Percentiles rank a stretch among this genome's conserved stretches.
These are phyloP conservation scores for Ctenosaura bakeri DNA, from an alignment of 2,797 vertebrate genomes.

Conservation along the genomic window DNA sequence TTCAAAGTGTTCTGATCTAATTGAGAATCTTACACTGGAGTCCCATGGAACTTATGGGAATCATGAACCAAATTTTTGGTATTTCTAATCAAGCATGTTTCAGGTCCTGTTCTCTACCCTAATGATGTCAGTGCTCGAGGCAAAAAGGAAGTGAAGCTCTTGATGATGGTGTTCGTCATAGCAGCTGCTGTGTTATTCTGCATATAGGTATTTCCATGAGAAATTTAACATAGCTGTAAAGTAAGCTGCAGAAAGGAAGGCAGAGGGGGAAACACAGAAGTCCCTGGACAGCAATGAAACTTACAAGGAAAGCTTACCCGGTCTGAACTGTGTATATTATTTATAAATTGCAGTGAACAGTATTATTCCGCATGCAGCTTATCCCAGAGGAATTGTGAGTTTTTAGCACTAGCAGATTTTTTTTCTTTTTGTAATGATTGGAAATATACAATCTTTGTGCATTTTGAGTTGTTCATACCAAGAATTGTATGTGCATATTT, in stretches of 20 bases:
- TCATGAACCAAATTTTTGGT: background rate
- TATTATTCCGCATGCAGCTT: background rate
- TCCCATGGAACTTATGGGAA: background rate
- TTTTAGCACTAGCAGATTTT: slow-evolving; percentile 4
- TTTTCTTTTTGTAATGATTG: background rate
- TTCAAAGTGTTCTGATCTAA: background rate
- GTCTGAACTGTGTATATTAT: background rate
- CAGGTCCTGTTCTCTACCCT: background rate
- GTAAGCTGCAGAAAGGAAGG: background rate
- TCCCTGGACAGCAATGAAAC: slow-evolving; percentile 1
- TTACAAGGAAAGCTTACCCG: background rate
- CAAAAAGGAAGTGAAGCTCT: background rate
- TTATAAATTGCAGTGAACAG: slow-evolving; percentile 36
- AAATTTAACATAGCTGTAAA: slow-evolving; percentile 32
- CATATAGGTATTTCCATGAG: slow-evolving; percentile 40
- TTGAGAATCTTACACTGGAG: background rate
- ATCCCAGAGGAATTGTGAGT: background rate
- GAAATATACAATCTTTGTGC: background rate
- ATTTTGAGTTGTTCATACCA: background rate
- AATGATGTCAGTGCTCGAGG: background rate
- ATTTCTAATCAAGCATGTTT: background rate
- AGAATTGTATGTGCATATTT: too few species aligned
- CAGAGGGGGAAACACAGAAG: slow-evolving; percentile 22
- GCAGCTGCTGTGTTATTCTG: background rate
- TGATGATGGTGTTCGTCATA: background rate